Evolutionary conservation across 2,797 vertebrate species (phyloP).

Genomic region (Lycodopsis pacificus): DNA sequence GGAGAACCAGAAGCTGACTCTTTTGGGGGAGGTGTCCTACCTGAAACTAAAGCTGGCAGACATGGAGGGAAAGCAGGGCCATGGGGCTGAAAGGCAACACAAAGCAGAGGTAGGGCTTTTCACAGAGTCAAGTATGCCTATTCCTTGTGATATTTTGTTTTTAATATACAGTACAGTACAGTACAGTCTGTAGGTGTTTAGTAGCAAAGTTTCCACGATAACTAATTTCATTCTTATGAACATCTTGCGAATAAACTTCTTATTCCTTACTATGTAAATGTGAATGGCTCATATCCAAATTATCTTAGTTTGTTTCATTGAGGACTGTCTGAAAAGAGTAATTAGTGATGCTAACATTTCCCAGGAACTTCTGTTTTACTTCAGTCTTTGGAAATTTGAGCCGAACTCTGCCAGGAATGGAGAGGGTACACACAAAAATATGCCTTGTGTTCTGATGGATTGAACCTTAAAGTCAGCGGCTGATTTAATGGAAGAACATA

Average conservation of each 20-base stretch:
- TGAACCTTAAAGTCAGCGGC: slow-evolving; percentile 63
- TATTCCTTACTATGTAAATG: not conserved
- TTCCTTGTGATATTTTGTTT: not conserved
- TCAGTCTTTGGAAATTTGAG: slow-evolving; percentile 48
- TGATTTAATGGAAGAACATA: slow-evolving; percentile 70
- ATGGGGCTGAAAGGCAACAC: slow-evolving; percentile 91
- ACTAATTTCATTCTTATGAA: not conserved
- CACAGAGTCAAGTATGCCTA: not conserved
- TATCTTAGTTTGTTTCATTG: slow-evolving; percentile 3
- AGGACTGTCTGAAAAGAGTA: slow-evolving; percentile 22
- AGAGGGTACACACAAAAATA: slow-evolving; percentile 55
- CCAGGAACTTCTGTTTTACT: slow-evolving; percentile 38
- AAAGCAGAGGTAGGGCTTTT: slow-evolving; percentile 92
- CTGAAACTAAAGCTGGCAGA: slow-evolving; percentile 94
- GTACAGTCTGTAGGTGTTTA: not conserved
- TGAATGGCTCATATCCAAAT: slow-evolving; percentile 6
- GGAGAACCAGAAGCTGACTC: slow-evolving; percentile 94
- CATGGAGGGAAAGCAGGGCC: slow-evolving; percentile 93
- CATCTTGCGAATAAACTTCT: not conserved
- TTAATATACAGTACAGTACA: not conserved
- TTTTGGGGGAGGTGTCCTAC: slow-evolving; percentile 95
- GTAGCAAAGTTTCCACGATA: not conserved
- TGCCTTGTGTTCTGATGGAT: slow-evolving; percentile 42
- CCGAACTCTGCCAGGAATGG: slow-evolving; percentile 52
- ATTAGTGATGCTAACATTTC: slow-evolving; percentile 30